These are phyloP conservation scores for Mercenaria mercenaria DNA, from an alignment of 1,140 invertebrate species.

Conservation along the genomic window DNA sequence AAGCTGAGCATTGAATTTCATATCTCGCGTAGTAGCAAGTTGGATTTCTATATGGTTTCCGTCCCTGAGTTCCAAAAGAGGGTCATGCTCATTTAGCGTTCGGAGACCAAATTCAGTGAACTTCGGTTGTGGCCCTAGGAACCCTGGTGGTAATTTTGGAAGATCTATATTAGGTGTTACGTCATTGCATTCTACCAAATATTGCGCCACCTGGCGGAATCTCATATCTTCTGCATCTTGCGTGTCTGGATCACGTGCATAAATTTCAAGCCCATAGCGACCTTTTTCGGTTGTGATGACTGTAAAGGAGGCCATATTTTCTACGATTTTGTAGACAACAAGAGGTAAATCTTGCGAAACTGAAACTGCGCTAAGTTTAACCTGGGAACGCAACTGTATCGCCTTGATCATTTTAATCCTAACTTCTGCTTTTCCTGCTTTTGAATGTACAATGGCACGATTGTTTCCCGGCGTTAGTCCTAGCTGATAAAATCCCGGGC, in stretches of 20 bases:
- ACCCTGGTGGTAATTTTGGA: slow-evolving; percentile 84
- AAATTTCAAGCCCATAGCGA: slow-evolving; percentile 86
- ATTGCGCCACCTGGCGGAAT: slow-evolving; percentile 85
- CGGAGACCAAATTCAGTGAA: slow-evolving; percentile 81
- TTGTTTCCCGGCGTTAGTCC: slow-evolving; percentile 80
- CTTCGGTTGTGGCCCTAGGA: slow-evolving; percentile 84
- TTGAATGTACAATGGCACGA: slow-evolving; percentile 80
- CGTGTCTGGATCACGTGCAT: slow-evolving; percentile 84
- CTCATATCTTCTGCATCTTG: slow-evolving; percentile 83
- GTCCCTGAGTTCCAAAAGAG: slow-evolving; percentile 80
- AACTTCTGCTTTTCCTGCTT: slow-evolving; percentile 76
- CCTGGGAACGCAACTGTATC: slow-evolving; percentile 59
- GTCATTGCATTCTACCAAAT: slow-evolving; percentile 83
- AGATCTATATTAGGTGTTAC: slow-evolving; percentile 77
- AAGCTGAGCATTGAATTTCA: slow-evolving; percentile 84
- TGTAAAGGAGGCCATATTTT: slow-evolving; percentile 82
- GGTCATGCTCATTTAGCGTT: slow-evolving; percentile 82
- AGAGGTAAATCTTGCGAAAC: slow-evolving; percentile 26
- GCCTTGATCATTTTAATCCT: slow-evolving; percentile 75
- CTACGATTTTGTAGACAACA: slow-evolving; percentile 77
- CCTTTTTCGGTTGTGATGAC: slow-evolving; percentile 82
- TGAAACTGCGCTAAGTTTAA: slow-evolving; percentile 48
- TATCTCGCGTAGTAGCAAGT: slow-evolving; percentile 76
- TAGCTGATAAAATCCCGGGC: slow-evolving; percentile 80
- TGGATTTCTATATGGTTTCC: slow-evolving; percentile 81